These are phyloP conservation scores for Ashinkailepas kermadecensis DNA, from an alignment of 2,888 invertebrate species.

Conservation along the genomic window DNA sequence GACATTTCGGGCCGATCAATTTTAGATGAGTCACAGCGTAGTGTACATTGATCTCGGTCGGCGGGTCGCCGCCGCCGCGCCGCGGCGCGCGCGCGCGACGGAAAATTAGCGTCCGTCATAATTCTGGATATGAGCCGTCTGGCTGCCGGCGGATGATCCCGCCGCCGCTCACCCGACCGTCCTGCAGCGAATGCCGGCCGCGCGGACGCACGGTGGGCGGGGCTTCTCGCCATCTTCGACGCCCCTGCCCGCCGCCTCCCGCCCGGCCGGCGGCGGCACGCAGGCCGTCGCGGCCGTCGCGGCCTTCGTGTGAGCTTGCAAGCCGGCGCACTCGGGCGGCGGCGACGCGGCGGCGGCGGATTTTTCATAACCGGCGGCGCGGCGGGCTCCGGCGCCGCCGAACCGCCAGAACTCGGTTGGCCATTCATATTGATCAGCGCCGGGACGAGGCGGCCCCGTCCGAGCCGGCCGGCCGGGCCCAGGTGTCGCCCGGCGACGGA, in stretches of 20 bases:
- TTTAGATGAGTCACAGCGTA: background rate
- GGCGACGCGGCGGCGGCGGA: background rate
- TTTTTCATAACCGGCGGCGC: background rate
- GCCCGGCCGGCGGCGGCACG: too few species aligned
- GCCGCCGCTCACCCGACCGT: background rate
- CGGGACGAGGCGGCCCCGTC: background rate
- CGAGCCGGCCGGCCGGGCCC: background rate
- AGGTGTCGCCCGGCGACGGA: background rate
- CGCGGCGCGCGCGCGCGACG: background rate
- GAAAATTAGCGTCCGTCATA: background rate
- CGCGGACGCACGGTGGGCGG: too few species aligned
- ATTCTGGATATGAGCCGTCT: background rate
- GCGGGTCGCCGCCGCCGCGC: background rate
- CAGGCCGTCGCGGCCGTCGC: too few species aligned
- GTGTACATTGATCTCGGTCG: background rate
- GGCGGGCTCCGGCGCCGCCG: background rate
- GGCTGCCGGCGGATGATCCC: background rate
- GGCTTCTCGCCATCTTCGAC: too few species aligned
- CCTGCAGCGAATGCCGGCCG: too few species aligned
- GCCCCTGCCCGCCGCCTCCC: too few species aligned
- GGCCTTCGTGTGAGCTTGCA: background rate
- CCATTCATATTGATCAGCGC: constrained; percentile 19
- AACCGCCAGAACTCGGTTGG: background rate
- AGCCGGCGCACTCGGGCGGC: background rate
- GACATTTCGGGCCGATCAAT: background rate